Evolutionary conservation across 2,888 invertebrate species (phyloP), one percentile per base, ranked within the genome.

Genomic region (Unio delphinus): DNA sequence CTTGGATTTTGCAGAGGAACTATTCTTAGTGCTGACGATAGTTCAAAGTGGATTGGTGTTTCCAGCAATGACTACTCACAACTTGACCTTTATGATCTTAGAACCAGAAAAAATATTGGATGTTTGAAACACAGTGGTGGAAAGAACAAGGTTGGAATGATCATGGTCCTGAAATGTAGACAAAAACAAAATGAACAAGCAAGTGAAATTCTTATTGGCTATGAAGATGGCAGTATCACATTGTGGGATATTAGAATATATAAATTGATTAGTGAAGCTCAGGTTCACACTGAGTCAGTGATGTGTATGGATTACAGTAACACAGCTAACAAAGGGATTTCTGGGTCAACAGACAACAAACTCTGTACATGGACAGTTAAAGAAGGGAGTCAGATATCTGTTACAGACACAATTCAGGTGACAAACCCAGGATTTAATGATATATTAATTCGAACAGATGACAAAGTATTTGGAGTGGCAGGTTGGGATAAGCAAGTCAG

Each of bases 401-500:
- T 70, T 57, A 65, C 59, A 20, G 62, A 56, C 3, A 55, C 61
- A 20, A 61, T 79, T 4, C 65, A 66, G 28, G 69, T 79, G 3
- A 80, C 74, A n/a, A 86, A 86, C 70, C 74, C 84, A 17, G 87
- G 88, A 56, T 79, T 86, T 60, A 82, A 78, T 75, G 76, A 76
- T 69, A 72, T 84, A 7, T 67, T 68, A 30, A 74, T 85, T 26
- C 72, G 88, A 63, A 23, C 56, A 8, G 88, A 88, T 78, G 82
- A 83, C 11, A 84, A 81, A 65, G 81, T 88, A 57, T 74, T 87
- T 28, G 86, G 78, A 1, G 70, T 76, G 58, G 88, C 84, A n/a
- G 86, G 88, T 11, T 88, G 88, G 88, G 88, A 88, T 69, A 68
- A 72, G n/a, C 77, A 78, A 58, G 67, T 86, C 5, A 68, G 88